phyloP scores from a whole-genome alignment of 2,888 invertebrate species.

The Andrena bucephala region DNA sequence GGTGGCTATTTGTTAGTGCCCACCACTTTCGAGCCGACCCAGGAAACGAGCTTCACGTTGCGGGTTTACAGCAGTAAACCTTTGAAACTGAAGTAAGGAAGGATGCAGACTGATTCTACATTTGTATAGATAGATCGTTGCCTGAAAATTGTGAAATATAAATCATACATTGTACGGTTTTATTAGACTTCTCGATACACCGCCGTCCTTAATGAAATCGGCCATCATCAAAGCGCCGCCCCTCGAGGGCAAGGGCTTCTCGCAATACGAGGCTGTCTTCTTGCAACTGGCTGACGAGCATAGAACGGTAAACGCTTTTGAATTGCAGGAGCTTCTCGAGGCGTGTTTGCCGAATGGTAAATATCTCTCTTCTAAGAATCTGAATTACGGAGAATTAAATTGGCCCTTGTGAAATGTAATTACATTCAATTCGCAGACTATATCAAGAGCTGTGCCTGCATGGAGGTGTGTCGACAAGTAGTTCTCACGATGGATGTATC shows the following conservation, averaged over 20 bases:
- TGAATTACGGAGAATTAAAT: neutral
- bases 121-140: slow-evolving; percentile 47
- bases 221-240: slow-evolving; percentile 92
- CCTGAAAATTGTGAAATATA: neutral
- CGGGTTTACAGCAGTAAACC: slow-evolving; percentile 92
- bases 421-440: slow-evolving; percentile 88
- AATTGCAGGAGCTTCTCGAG: slow-evolving; percentile 95
- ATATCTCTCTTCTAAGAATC: neutral
- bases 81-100: slow-evolving; percentile 90
- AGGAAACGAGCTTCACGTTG: slow-evolving; percentile 95
- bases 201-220: slow-evolving; percentile 90
- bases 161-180: slow-evolving; percentile 26
- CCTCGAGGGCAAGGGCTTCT: slow-evolving; percentile 90
- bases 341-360: slow-evolving; percentile 94
- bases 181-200: slow-evolving; percentile 86
- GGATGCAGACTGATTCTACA: no score
- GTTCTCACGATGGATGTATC: slow-evolving; percentile 95
- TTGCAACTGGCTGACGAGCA: slow-evolving; percentile 96
- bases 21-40: slow-evolving; percentile 95
- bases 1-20: slow-evolving; percentile 95
- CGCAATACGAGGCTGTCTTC: slow-evolving; percentile 96
- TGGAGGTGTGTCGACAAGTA: slow-evolving; percentile 96
- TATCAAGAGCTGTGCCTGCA: slow-evolving; percentile 96
- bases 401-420: slow-evolving; percentile 1
- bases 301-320: slow-evolving; percentile 95